phyloP scores from a whole-genome alignment of 1,140 invertebrate species.

The Maniola jurtina region DNA sequence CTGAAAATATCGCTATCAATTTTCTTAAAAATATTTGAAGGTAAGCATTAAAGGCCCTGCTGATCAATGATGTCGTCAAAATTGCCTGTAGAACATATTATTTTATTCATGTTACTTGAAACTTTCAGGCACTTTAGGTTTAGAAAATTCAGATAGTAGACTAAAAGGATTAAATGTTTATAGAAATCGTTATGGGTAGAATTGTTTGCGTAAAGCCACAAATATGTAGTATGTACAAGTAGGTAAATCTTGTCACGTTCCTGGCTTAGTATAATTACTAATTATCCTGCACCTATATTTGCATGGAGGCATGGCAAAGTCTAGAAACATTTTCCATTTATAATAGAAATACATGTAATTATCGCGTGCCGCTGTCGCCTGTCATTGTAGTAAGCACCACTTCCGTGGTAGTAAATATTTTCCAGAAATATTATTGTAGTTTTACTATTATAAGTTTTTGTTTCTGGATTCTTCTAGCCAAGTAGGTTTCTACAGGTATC shows the following conservation, averaged over 20 bases:
- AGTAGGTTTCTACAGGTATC: no score
- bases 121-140: no score
- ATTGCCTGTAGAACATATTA: no score
- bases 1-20: no score
- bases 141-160: no score
- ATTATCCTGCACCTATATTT: slow-evolving; percentile 29
- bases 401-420: slow-evolving; percentile 14
- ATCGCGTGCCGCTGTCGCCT: slow-evolving; percentile 38
- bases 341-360: slow-evolving; percentile 28
- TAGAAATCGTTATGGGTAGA: no score
- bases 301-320: slow-evolving; percentile 37
- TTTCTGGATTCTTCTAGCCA: no score
- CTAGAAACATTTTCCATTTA: slow-evolving; percentile 46
- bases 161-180: no score
- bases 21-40: no score
- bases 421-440: slow-evolving; percentile 28
- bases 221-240: background rate
- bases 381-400: slow-evolving; percentile 9
- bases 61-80: no score
- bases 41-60: no score
- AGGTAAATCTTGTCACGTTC: background rate
- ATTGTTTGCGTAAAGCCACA: background rate
- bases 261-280: background rate
- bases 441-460: slow-evolving; percentile 27
- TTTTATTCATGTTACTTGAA: no score